Evolutionary conservation across 2,888 invertebrate species (phyloP).

Genomic region (Oxycera nigricornis): DNA sequence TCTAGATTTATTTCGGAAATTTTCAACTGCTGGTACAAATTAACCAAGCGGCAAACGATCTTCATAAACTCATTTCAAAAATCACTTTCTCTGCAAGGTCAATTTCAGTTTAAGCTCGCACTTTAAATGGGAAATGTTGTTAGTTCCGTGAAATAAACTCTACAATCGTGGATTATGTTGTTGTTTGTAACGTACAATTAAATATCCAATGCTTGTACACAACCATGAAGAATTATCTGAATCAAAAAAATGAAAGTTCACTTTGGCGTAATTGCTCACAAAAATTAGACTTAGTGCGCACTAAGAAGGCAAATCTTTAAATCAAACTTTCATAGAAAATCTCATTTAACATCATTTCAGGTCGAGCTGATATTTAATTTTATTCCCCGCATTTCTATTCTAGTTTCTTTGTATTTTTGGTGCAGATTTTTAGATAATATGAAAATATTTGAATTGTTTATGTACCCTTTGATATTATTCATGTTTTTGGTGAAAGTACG

Average conservation of each 20-base stretch:
- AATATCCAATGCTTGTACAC: not conserved
- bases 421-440: not conserved
- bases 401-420: not conserved
- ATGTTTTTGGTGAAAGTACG: not conserved
- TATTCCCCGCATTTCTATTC: not conserved
- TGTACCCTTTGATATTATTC: not conserved
- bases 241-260: not conserved
- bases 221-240: slow-evolving; percentile 2
- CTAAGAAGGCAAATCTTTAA: not conserved
- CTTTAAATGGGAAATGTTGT: not conserved
- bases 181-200: too few species aligned
- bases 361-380: not conserved
- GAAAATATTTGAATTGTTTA: not conserved
- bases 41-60: too few species aligned
- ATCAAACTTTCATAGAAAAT: not conserved
- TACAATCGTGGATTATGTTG: not conserved
- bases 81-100: not conserved
- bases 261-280: not conserved
- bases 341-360: not conserved
- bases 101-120: not conserved
- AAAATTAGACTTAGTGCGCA: not conserved
- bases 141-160: not conserved
- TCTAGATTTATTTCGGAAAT: too few species aligned
- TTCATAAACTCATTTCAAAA: not conserved
- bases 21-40: too few species aligned